A percentile compares a stretch with the other conserved stretches of the same genome.
Evolutionary conservation across 2,888 invertebrate genomes (phyloP).

Genomic region (Catocala fraxini): DNA sequence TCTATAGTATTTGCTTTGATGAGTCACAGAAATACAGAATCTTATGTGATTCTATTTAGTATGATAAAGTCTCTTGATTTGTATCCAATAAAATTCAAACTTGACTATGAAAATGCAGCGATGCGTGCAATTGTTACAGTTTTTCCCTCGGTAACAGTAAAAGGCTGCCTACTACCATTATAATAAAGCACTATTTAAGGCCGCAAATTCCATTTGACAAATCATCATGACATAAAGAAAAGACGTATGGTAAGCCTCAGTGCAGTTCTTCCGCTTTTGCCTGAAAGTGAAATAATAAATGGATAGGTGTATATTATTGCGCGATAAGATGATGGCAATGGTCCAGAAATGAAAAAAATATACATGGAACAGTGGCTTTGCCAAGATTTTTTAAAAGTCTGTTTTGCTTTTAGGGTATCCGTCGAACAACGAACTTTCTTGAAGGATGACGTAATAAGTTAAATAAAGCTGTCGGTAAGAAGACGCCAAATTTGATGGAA

Average conservation of each 20-base stretch:
- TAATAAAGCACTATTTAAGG: conserved; percentile 18
- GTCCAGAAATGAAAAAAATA: conserved; percentile 13
- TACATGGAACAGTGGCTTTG: not conserved
- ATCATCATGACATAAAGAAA: conserved; percentile 1
- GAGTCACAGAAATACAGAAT: conserved; percentile 15
- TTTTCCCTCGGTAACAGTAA: conserved; percentile 3
- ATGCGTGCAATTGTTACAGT: conserved; percentile 2
- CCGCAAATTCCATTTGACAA: conserved; percentile 3
- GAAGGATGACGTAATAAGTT: not conserved
- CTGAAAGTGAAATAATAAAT: conserved; percentile 9
- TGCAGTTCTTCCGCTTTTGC: conserved; percentile 17
- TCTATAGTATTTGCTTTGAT: conserved; percentile 20
- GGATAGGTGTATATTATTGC: conserved; percentile 16
- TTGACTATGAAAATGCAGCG: conserved; percentile 11
- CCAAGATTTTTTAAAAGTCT: not conserved
- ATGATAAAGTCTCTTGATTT: conserved; percentile 15
- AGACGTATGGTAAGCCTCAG: conserved; percentile 14
- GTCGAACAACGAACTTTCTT: not conserved
- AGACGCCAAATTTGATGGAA: not conserved
- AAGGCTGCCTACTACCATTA: conserved; percentile 17
- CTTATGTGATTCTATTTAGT: conserved; percentile 18
- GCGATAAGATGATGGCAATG: conserved; percentile 12
- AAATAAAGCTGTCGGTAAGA: not conserved
- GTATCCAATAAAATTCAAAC: conserved; percentile 19
- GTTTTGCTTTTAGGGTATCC: not conserved